Evolutionary conservation across 2,797 vertebrate genomes (phyloP).

Genomic region (Chelonia mydas): DNA sequence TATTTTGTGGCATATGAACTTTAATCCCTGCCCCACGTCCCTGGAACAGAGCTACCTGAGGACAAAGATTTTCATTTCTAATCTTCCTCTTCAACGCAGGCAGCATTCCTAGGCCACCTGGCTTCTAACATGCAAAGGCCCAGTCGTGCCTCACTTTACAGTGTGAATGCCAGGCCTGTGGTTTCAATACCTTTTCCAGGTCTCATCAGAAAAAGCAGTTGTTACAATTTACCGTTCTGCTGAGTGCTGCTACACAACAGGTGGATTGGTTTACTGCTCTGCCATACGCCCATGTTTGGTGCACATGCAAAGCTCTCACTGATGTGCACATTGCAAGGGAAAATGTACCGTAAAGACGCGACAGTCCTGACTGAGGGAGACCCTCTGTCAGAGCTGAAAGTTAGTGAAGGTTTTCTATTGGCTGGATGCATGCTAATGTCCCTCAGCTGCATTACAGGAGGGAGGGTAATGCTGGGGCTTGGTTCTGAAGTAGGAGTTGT

Average conservation of each 20-base stretch:
- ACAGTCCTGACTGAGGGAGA: not conserved
- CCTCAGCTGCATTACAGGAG: not conserved
- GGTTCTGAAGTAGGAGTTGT: not conserved
- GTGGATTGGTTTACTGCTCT: not conserved
- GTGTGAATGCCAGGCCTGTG: accelerated
- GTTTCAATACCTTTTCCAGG: not conserved
- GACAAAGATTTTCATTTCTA: not conserved
- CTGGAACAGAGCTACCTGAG: not conserved
- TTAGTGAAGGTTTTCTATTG: not conserved
- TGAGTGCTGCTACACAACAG: accelerated
- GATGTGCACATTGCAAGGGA: accelerated
- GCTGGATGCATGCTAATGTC: not conserved
- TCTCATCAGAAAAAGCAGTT: not conserved
- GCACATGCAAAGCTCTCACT: not conserved
- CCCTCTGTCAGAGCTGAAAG: slow-evolving; percentile 9
- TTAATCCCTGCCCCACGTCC: not conserved
- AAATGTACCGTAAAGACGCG: not conserved
- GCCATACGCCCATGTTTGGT: not conserved
- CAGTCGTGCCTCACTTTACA: not conserved
- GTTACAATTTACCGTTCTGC: not conserved
- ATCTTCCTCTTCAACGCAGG: not conserved
- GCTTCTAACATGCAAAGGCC: accelerated
- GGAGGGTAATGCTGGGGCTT: not conserved
- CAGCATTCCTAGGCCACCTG: not conserved
- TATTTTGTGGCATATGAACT: accelerated